phyloP scores from a whole-genome alignment of 2,888 invertebrate species.

The Drosophila anomelani region DNA sequence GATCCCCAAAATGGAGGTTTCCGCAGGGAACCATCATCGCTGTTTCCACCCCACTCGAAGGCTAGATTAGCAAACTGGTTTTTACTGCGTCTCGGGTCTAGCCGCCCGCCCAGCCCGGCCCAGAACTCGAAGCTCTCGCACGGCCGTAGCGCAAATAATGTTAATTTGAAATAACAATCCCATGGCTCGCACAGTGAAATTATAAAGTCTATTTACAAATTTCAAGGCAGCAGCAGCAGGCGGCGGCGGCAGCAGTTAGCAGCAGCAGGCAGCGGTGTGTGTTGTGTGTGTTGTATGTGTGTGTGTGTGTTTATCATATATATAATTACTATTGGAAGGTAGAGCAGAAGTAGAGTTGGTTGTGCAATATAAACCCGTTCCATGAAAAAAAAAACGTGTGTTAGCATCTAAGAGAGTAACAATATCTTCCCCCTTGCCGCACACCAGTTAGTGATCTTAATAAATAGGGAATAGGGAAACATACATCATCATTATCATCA shows the following conservation, averaged over 20 bases:
- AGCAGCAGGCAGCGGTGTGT: constrained; percentile 1
- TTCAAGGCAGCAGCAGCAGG: constrained; percentile 31
- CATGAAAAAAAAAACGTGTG: constrained; percentile 17
- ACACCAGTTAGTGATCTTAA: constrained; percentile 39
- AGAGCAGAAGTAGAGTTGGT: constrained; percentile 16
- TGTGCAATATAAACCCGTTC: constrained; percentile 31
- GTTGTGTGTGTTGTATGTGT: too few species aligned
- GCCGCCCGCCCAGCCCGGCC: constrained; percentile 13
- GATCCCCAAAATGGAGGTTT: neutral
- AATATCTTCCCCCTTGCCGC: constrained; percentile 15
- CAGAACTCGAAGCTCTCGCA: constrained; percentile 19
- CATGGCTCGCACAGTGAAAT: constrained; percentile 29
- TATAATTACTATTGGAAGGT: constrained; percentile 42
- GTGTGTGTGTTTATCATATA: constrained; percentile 1
- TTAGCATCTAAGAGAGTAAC: constrained; percentile 27
- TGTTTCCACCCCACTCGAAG: constrained; percentile 27
- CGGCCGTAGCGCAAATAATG: constrained; percentile 26
- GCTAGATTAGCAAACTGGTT: constrained; percentile 53
- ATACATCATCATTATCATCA: constrained; percentile 28
- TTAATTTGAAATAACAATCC: constrained; percentile 50
- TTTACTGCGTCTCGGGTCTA: constrained; percentile 21
- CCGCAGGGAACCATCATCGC: constrained; percentile 3
- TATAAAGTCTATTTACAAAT: constrained; percentile 47
- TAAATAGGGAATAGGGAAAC: constrained; percentile 24
- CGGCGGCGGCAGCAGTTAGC: constrained; percentile 9